Conservation (phyloP, 1,140 invertebrate species). For the Eurytemora carolleeae region DNA sequence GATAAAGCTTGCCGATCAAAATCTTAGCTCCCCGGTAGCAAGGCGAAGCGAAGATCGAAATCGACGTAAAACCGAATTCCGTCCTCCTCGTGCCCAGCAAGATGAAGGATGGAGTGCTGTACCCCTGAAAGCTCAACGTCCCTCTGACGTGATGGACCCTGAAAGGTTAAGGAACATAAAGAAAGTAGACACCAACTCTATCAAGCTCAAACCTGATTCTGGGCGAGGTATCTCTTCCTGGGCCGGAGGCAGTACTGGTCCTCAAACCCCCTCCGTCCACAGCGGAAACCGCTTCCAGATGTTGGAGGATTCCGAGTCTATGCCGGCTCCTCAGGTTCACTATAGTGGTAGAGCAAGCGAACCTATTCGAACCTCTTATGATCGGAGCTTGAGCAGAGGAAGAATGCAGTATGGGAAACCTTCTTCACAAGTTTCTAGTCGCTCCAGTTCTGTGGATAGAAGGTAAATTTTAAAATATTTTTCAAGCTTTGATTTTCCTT, state of each 20-base stretch:
- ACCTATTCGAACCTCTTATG: background rate
- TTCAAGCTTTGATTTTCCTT: too few species aligned
- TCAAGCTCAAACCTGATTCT: too few species aligned
- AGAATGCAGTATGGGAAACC: too few species aligned
- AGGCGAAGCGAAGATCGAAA: background rate
- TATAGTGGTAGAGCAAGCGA: background rate
- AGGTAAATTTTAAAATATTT: too few species aligned
- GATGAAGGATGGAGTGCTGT: background rate
- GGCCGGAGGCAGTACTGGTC: background rate
- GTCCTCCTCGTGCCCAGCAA: background rate
- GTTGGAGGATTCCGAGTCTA: background rate
- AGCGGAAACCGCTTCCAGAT: background rate
- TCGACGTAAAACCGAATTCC: background rate
- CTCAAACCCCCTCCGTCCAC: too few species aligned
- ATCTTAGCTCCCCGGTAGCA: background rate
- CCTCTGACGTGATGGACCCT: background rate
- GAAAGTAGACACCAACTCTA: background rate
- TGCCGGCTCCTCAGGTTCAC: background rate
- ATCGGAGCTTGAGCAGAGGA: too few species aligned
- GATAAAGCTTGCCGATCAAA: background rate
- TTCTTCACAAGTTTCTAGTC: too few species aligned
- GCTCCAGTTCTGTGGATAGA: too few species aligned
- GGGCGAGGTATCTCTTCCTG: background rate
- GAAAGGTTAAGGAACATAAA: background rate
- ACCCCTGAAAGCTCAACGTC: background rate